Percentiles rank a stretch among this genome's conserved stretches.
These are phyloP conservation scores for Polydesmus complanatus DNA, from an alignment of 2,888 invertebrate species.

Conservation along the genomic window DNA sequence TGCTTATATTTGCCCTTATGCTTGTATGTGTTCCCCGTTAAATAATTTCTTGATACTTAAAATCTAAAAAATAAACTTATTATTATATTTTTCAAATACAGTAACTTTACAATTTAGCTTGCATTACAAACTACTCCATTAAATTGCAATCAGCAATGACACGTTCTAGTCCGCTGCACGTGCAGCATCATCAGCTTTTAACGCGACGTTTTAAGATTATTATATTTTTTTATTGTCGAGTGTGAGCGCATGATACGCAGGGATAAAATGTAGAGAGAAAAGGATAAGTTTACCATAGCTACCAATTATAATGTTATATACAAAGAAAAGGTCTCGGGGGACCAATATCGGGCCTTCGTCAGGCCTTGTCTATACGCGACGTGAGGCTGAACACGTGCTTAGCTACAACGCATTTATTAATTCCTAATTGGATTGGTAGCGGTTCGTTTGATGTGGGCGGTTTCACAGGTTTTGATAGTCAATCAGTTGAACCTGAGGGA, in stretches of 20 bases:
- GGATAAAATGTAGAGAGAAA: background rate
- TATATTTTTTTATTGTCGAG: background rate
- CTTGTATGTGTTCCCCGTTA: too few relatives aligned
- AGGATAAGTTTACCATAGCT: background rate
- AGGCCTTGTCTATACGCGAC: too few relatives aligned
- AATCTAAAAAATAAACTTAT: too few relatives aligned
- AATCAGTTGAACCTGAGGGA: background rate
- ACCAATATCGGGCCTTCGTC: too few relatives aligned
- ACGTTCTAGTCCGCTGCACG: background rate
- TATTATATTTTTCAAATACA: too few relatives aligned
- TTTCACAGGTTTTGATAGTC: conserved; percentile 9
- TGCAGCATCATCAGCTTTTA: background rate
- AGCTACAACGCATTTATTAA: background rate
- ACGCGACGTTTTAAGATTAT: background rate
- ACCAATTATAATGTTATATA: background rate
- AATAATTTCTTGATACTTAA: too few relatives aligned
- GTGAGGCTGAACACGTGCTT: background rate
- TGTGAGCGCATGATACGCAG: background rate
- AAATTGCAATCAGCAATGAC: background rate
- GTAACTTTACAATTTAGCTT: too few relatives aligned
- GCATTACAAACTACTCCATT: too few relatives aligned
- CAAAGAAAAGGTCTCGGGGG: background rate
- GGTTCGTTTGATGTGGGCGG: conserved; percentile 12
- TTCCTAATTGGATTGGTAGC: conserved; percentile 8
- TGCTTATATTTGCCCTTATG: too few relatives aligned